Percentiles rank a stretch among this genome's conserved stretches.
phyloP scores from a whole-genome alignment of 2,797 vertebrate genomes.

The Eulemur rubriventer region DNA sequence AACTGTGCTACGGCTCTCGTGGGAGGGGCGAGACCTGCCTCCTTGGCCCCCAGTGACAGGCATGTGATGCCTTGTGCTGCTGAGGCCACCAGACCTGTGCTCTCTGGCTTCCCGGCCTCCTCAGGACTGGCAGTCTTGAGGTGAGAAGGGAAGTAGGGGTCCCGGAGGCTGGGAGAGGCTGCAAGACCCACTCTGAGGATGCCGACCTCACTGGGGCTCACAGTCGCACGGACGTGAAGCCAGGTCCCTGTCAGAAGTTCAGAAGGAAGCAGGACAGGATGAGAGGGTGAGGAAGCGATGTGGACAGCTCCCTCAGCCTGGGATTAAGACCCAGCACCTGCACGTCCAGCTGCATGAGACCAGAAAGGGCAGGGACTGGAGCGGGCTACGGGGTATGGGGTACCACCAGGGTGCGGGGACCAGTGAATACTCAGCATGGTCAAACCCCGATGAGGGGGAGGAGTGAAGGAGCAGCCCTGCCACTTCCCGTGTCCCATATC shows the following conservation, averaged over 20 bases:
- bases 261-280: constrained; percentile 37
- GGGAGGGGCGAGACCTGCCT: neutral
- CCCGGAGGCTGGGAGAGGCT: neutral
- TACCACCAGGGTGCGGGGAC: neutral
- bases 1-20: neutral
- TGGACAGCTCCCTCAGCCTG: neutral
- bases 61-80: neutral
- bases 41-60: neutral
- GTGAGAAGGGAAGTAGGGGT: neutral
- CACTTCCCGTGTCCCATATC: rapidly evolving
- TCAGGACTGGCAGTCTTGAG: neutral
- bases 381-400: neutral
- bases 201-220: neutral
- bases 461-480: rapidly evolving
- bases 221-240: neutral
- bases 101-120: neutral
- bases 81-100: rapidly evolving
- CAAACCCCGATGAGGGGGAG: neutral
- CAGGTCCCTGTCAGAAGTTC: constrained; percentile 42
- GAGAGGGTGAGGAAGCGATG: neutral
- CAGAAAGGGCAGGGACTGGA: neutral
- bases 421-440: neutral
- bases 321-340: constrained; percentile 18
- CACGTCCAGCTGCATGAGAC: constrained; percentile 26
- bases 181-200: neutral